A percentile compares a stretch with the other conserved stretches of the same genome.
phyloP scores from a whole-genome alignment of 2,797 vertebrate genomes.

The Helarctos malayanus region DNA sequence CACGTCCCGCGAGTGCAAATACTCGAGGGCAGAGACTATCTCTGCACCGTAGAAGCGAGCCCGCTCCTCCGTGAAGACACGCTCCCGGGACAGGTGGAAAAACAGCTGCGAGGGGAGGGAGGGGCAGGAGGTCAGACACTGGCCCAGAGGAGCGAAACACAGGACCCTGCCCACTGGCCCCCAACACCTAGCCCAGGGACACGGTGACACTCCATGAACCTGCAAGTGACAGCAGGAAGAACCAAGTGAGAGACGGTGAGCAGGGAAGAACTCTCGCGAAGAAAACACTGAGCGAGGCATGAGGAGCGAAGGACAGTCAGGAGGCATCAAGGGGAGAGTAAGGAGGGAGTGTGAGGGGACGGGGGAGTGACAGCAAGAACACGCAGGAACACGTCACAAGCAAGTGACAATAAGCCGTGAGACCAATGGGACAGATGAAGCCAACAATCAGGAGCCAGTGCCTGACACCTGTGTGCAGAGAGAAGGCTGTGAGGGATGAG shows the following conservation, averaged over 20 bases:
- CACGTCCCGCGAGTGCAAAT: constrained; percentile 96
- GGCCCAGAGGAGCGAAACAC: background rate
- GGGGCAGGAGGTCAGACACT: background rate
- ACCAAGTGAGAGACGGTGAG: rapidly evolving
- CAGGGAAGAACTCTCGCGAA: background rate
- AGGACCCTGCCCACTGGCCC: background rate
- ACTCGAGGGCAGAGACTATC: constrained; percentile 97
- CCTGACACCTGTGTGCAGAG: too few species aligned
- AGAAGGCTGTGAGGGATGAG: rapidly evolving
- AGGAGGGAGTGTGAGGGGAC: rapidly evolving
- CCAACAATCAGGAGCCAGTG: rapidly evolving
- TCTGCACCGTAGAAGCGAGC: constrained; percentile 97
- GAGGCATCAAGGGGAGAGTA: rapidly evolving
- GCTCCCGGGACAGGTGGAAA: constrained; percentile 96
- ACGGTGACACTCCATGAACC: rapidly evolving
- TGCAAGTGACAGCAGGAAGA: background rate
- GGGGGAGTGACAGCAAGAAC: background rate
- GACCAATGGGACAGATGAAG: background rate
- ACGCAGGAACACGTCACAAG: background rate
- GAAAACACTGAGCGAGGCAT: rapidly evolving
- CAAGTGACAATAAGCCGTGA: background rate
- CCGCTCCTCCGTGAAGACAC: constrained; percentile 96
- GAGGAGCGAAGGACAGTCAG: background rate
- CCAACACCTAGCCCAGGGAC: background rate
- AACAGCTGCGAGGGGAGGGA: constrained; percentile 89